phyloP scores from a whole-genome alignment of 2,113 vertebrate species.

The Muntiacus muntjak region DNA sequence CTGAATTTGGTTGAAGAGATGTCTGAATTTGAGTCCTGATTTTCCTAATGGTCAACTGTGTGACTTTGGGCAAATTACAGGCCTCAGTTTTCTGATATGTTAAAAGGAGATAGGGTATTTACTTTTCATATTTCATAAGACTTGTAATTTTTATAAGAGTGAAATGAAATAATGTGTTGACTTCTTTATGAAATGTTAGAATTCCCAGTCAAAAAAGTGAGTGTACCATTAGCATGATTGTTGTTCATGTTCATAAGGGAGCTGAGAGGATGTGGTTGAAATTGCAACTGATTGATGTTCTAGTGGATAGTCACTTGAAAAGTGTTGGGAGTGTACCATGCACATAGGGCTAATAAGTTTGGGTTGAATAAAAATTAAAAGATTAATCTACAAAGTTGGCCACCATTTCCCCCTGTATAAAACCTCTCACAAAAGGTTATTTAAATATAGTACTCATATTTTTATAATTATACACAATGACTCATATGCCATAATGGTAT shows the following conservation, averaged over 20 bases:
- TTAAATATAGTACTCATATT: not conserved
- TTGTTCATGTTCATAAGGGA: not conserved
- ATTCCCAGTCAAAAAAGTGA: not conserved
- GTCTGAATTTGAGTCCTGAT: not conserved
- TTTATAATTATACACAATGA: constrained; percentile 18
- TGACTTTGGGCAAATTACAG: not conserved
- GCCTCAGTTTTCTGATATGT: constrained; percentile 10
- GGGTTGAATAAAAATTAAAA: not conserved
- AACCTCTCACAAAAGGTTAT: not conserved
- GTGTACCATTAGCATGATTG: not conserved
- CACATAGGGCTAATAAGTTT: not conserved
- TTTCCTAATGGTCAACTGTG: not conserved
- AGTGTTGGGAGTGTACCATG: not conserved
- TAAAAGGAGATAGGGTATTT: not conserved
- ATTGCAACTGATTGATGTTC: not conserved
- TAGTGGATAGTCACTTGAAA: not conserved
- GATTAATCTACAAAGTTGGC: not conserved
- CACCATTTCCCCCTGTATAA: not conserved
- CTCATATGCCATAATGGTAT: constrained; percentile 12
- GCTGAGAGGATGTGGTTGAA: not conserved
- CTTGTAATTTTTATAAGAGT: not conserved
- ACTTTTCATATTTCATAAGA: not conserved
- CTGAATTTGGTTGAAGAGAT: not conserved
- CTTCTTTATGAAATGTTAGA: constrained; percentile 4
- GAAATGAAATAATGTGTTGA: not conserved